phyloP scores from a whole-genome alignment of 2,113 vertebrate species.

The Etheostoma cragini region DNA sequence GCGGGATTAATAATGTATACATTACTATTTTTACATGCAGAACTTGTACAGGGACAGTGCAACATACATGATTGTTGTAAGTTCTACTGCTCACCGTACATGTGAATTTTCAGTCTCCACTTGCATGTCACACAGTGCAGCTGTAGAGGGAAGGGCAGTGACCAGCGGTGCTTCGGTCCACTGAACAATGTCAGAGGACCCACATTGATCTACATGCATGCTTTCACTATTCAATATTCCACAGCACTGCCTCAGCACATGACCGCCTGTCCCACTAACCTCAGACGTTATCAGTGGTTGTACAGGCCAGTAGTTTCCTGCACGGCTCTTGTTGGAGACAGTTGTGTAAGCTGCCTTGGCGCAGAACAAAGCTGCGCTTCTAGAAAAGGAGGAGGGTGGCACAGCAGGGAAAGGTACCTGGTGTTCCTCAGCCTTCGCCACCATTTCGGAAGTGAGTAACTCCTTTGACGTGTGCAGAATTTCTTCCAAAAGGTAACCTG shows the following conservation, averaged over 20 bases:
- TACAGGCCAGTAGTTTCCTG: constrained; percentile 51
- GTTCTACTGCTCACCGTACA: background rate
- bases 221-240: constrained; percentile 42
- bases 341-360: constrained; percentile 43
- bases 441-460: constrained; percentile 68
- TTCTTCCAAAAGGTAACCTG: constrained; percentile 58
- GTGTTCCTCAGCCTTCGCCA: constrained; percentile 69
- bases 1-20: too few relatives aligned
- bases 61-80: background rate
- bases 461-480: constrained; percentile 58
- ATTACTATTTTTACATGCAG: background rate
- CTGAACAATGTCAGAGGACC: constrained; percentile 25
- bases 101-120: background rate
- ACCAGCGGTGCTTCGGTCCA: constrained; percentile 24
- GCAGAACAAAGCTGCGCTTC: constrained; percentile 54
- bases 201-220: constrained; percentile 22
- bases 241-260: constrained; percentile 34
- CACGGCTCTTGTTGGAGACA: constrained; percentile 26
- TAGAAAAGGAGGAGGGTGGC: constrained; percentile 49
- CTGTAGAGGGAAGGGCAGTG: background rate
- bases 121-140: background rate
- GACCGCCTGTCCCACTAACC: constrained; percentile 62
- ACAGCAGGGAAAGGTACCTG: constrained; percentile 60
- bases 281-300: constrained; percentile 54
- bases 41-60: background rate